A percentile compares a stretch with the other conserved stretches of the same genome.
Conservation (phyloP, 2,888 invertebrate species). For the Eremobia ochroleuca region DNA sequence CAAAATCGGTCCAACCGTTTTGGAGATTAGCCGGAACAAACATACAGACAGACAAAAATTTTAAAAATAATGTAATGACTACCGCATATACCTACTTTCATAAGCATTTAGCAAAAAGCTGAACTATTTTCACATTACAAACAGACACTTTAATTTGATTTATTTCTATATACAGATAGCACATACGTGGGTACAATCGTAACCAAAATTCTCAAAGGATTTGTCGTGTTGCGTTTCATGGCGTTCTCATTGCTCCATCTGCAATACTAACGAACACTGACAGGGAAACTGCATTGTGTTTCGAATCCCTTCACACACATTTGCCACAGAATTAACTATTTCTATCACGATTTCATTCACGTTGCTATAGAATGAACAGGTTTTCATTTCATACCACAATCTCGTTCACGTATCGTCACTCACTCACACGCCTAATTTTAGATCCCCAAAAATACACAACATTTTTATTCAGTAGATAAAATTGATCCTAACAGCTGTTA, state of each 20-base stretch:
- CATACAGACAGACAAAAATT: neutral
- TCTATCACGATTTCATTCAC: constrained; percentile 60
- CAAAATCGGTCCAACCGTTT: neutral
- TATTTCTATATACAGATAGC: neutral
- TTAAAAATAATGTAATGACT: too few relatives aligned
- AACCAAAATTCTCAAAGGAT: constrained; percentile 39
- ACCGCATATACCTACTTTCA: neutral
- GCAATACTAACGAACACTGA: constrained; percentile 33
- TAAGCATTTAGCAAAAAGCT: neutral
- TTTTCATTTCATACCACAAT: constrained; percentile 55
- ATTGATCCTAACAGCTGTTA: constrained; percentile 85
- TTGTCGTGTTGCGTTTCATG: neutral
- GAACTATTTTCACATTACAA: neutral
- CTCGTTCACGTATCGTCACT: constrained; percentile 68
- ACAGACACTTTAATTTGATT: neutral
- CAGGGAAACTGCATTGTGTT: constrained; percentile 39
- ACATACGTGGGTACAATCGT: neutral
- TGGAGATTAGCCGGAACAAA: neutral
- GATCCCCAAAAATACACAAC: constrained; percentile 70
- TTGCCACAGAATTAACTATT: constrained; percentile 15
- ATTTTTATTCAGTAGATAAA: constrained; percentile 78
- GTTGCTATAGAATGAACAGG: constrained; percentile 22
- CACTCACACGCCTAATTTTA: constrained; percentile 76
- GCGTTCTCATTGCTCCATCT: constrained; percentile 12
- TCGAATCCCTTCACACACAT: constrained; percentile 5